Evolutionary conservation across 1,140 invertebrate genomes (phyloP).

Genomic region (Neoseiulus cucumeris): DNA sequence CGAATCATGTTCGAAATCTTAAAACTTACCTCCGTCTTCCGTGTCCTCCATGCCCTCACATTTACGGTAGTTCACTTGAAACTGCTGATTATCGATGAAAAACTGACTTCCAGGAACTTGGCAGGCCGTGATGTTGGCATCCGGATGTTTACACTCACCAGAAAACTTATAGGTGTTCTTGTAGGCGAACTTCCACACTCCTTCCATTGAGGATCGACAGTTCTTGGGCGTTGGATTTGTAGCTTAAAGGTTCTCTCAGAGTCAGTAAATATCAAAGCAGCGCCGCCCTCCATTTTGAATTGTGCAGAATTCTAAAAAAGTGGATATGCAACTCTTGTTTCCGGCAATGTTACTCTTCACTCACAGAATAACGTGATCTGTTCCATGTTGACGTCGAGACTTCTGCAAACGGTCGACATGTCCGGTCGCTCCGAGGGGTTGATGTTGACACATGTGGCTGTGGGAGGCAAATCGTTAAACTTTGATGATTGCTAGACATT

Average conservation of each 20-base stretch:
- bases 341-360: too few relatives aligned
- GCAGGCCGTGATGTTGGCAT: constrained; percentile 75
- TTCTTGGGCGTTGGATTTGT: constrained; percentile 77
- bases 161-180: constrained; percentile 69
- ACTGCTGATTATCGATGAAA: constrained; percentile 88
- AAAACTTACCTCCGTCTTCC: constrained; percentile 54
- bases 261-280: neutral
- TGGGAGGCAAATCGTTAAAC: constrained; percentile 20
- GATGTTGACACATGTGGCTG: constrained; percentile 51
- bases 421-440: constrained; percentile 38
- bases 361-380: constrained; percentile 52
- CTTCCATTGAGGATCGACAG: constrained; percentile 74
- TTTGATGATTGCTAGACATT: neutral
- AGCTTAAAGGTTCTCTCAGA: constrained; percentile 27
- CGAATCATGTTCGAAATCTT: too few relatives aligned
- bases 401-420: constrained; percentile 50
- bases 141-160: constrained; percentile 63
- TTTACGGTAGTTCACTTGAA: constrained; percentile 76
- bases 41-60: constrained; percentile 65
- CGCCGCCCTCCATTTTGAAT: neutral
- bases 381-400: constrained; percentile 51
- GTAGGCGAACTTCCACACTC: constrained; percentile 85
- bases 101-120: constrained; percentile 87
- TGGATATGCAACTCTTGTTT: neutral
- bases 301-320: neutral